Evolutionary conservation across 2,113 vertebrate species (phyloP).

Genomic region (Hirundichthys speculiger): DNA sequence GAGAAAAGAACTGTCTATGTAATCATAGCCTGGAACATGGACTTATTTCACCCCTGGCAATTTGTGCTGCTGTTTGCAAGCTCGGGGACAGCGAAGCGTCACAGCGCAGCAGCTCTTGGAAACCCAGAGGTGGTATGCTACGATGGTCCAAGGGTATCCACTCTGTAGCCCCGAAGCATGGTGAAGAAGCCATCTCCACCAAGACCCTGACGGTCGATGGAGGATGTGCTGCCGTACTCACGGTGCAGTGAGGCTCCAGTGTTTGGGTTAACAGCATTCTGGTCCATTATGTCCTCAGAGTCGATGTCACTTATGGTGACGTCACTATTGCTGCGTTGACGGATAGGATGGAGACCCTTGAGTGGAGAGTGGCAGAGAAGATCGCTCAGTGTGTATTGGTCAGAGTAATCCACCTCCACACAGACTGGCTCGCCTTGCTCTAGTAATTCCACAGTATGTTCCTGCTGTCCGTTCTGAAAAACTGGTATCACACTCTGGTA

Average conservation of each 20-base stretch:
- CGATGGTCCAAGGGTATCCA: constrained; percentile 89
- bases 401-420: constrained; percentile 84
- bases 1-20: constrained; percentile 86
- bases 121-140: constrained; percentile 82
- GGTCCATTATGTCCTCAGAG: constrained; percentile 91
- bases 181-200: constrained; percentile 90
- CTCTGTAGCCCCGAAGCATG: constrained; percentile 89
- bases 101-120: constrained; percentile 88
- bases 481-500: constrained; percentile 85
- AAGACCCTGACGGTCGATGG: constrained; percentile 94
- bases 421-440: constrained; percentile 66
- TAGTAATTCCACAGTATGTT: constrained; percentile 82
- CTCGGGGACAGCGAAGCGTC: constrained; percentile 89
- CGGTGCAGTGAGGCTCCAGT: constrained; percentile 93
- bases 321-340: constrained; percentile 96
- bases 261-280: constrained; percentile 94
- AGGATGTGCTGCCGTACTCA: constrained; percentile 97
- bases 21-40: constrained; percentile 90
- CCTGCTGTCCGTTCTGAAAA: constrained; percentile 88
- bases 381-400: constrained; percentile 87
- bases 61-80: constrained; percentile 92
- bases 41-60: constrained; percentile 93
- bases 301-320: constrained; percentile 98
- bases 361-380: constrained; percentile 89
- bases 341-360: constrained; percentile 90